Evolutionary conservation across 2,888 invertebrate species (phyloP), one percentile per base, ranked within the genome.

Genomic region (Dorcus parallelipipedus): DNA sequence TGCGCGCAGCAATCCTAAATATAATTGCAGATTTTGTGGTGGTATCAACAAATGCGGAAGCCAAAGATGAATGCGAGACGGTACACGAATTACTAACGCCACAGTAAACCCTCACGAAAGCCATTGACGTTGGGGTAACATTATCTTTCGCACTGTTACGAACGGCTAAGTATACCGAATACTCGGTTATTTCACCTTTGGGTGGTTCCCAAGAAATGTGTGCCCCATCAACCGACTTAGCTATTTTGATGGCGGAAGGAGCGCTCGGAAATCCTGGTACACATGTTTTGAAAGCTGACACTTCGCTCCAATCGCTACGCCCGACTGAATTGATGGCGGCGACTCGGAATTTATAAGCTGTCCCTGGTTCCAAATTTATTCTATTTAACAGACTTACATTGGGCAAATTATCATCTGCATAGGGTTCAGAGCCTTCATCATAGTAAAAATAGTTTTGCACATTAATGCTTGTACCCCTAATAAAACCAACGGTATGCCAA

Each of bases 201-300:
- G 98, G 98, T 7, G 97, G 96, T 76, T 97, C 97, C 98, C 98
- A 98, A 1, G 95, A 94, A 33, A 98, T 81, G 73, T 96, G 94
- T 23, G 97, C 97, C 48, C 97, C 97, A 68, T 97, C 97, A 20
- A 86, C 82, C 5, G 93, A 92, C 81, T 97, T 97, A 38, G 94
- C 93, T 70, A 98, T 98, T 82, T 97, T 97, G 67, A 98, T 97
- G 38, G 96, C 94, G n/a, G 95, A 96, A 9, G 98, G 98, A 4
- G 97, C 97, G 26, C 97, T 97, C 3, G 98, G 97, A 77, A 91
- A 97, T 1, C 97, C 97, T 9, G 97, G 97, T 64, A 97, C 81
- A 76, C 96, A 97, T 0, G 97, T 97, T 78, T 97, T 96, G 79
- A 97, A 97, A 42, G 96, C 95, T 0, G 91, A 89, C 67, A 91